These are phyloP conservation scores for Desoria tigrina DNA, from an alignment of 2,888 invertebrate genomes.

Conservation along the genomic window DNA sequence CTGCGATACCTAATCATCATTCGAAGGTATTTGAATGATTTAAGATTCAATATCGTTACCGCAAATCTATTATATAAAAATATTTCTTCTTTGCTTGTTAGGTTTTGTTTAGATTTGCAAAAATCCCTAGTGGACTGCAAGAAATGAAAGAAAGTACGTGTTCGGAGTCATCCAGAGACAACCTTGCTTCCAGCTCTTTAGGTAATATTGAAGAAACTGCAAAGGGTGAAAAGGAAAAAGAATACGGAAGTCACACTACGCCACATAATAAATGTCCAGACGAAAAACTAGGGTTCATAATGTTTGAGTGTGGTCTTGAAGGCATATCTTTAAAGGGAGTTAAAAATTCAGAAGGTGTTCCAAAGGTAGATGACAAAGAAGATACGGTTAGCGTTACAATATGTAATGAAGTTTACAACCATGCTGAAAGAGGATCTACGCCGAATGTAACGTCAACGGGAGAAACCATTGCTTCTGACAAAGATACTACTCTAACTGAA, in stretches of 20 bases:
- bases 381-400: slow-evolving; percentile 50
- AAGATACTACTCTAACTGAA: slow-evolving; percentile 12
- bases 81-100: not conserved
- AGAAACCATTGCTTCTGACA: slow-evolving; percentile 34
- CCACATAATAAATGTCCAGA: slow-evolving; percentile 42
- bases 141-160: slow-evolving; percentile 35
- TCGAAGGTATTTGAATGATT: slow-evolving; percentile 74
- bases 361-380: slow-evolving; percentile 43
- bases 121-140: slow-evolving; percentile 46
- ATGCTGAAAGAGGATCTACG: slow-evolving; percentile 29
- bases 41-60: too few species aligned
- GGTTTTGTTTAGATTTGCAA: slow-evolving; percentile 50
- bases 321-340: slow-evolving; percentile 74
- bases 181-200: slow-evolving; percentile 1
- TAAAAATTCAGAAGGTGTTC: slow-evolving; percentile 50
- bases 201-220: slow-evolving; percentile 20
- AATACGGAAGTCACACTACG: slow-evolving; percentile 8
- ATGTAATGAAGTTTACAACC: slow-evolving; percentile 42
- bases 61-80: not conserved
- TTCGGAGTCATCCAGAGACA: slow-evolving; percentile 19
- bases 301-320: slow-evolving; percentile 95
- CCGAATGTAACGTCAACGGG: slow-evolving; percentile 39
- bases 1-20: slow-evolving; percentile 89
- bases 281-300: slow-evolving; percentile 82
- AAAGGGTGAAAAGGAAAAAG: slow-evolving; percentile 17